Base-by-base conservation (phyloP, 1,140 invertebrate species). In the Arctopsyche grandis region DNA sequence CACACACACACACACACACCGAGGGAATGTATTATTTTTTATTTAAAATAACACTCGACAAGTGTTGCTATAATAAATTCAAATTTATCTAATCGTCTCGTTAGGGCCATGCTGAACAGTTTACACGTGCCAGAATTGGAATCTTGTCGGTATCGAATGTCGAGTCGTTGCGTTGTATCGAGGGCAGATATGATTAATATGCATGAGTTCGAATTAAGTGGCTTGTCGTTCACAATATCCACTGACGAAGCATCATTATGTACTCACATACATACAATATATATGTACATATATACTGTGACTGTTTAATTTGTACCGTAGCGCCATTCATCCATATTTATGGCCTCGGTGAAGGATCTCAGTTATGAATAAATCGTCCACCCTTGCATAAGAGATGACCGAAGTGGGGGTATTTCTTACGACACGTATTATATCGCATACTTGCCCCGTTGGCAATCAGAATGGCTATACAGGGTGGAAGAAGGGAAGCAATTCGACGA, bases 301-400 rank as follows among this genome's bases (percentile, higher is more conserved):
- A 38, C 3, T 38, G 7, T 38, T 7, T 38, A 66, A 66, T 66
- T 26, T 22, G 63, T 22, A 26, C 26, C 63, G 24, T 66, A 26
- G 21, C 63, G 21, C 12, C 19, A 71, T 71, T 46, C 69, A 71
- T 71, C 14, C 69, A 71, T 71, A 71, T 71, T 71, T 71, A 71
- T 71, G 44, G 3, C 16, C n/a, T 9, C 10, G n/a, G n/a, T 38
- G n/a, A 71, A 71, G 63, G 16, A 71, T 24, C 38, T 12, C 5
- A 12, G 10, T 21, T 48, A 71, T 71, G 69, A 44, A 71, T 71
- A 71, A 66, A 66, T 66, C 63, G 9, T 24, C 12, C 63, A 66
- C 24, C 9, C 63, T 29, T 22, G 22, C 19, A 66, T 66, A 66
- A 66, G 9, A 14, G 7, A 26, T 66, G 24, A 66, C 9, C 5